These are phyloP conservation scores for Salvator merianae DNA, from an alignment of 2,113 vertebrate genomes.

Conservation along the genomic window DNA sequence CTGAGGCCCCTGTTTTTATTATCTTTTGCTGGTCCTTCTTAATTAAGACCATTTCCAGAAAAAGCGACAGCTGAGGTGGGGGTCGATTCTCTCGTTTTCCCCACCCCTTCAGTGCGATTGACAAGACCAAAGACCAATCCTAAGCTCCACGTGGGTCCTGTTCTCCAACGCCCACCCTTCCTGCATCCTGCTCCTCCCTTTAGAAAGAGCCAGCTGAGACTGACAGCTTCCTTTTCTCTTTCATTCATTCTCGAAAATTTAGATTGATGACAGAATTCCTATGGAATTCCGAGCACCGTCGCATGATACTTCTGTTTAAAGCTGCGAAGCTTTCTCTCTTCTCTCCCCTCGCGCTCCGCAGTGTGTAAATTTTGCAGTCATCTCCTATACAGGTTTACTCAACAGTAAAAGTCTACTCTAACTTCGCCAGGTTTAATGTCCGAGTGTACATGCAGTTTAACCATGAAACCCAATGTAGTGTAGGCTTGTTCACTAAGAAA, in stretches of 20 bases:
- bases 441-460: not conserved
- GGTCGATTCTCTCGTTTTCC: fast-evolving
- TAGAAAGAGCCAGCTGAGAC: not conserved
- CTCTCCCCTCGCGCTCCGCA: no score
- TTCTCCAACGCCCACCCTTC: fast-evolving
- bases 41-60: not conserved
- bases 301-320: no score
- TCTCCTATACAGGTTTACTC: no score
- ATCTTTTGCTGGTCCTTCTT: not conserved
- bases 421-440: not conserved
- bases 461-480: not conserved
- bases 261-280: no score
- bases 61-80: fast-evolving
- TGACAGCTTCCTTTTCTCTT: not conserved
- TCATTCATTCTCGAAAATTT: not conserved
- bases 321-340: no score
- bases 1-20: fast-evolving
- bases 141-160: fast-evolving
- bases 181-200: not conserved
- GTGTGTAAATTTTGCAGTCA: no score
- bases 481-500: not conserved
- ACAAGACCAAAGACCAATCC: not conserved
- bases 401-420: no score
- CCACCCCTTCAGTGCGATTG: not conserved
- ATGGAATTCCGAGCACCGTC: no score